Percentiles rank a stretch among this genome's conserved stretches.
Conservation (phyloP, 2,113 vertebrate species). For the Perccottus glenii region DNA sequence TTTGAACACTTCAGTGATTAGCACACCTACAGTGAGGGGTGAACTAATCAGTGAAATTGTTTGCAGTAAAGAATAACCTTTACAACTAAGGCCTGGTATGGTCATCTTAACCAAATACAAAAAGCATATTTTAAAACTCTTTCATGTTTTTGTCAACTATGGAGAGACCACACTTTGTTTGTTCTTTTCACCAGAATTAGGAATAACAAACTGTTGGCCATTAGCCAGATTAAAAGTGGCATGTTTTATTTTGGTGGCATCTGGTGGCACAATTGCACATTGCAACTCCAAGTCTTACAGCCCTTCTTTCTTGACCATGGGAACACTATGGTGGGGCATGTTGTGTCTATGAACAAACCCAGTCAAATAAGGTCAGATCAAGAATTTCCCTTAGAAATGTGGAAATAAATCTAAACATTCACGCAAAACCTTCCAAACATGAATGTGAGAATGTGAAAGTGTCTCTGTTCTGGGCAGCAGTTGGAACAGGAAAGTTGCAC, state of each 20-base stretch:
- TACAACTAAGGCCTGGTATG: constrained; percentile 8
- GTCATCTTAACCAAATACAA: constrained; percentile 21
- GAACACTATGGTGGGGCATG: background rate
- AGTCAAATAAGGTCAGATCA: background rate
- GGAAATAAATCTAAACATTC: background rate
- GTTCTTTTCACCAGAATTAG: background rate
- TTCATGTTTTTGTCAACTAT: background rate
- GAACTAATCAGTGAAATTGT: constrained; percentile 33
- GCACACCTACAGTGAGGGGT: constrained; percentile 4
- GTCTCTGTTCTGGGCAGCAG: no score
- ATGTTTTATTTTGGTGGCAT: background rate
- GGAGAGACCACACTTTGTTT: background rate
- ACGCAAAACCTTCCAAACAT: background rate
- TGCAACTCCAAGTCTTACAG: background rate
- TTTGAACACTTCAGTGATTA: constrained; percentile 31
- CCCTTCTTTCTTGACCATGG: constrained; percentile 1
- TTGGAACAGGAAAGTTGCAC: no score
- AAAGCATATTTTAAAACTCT: background rate
- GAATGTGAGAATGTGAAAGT: no score
- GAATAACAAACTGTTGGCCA: background rate
- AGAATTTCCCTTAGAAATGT: background rate
- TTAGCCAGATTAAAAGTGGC: background rate
- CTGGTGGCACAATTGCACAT: constrained; percentile 2
- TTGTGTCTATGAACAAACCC: background rate
- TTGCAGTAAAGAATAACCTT: constrained; percentile 26